phyloP scores from a whole-genome alignment of 1,140 invertebrate species.

The Atta colombica region DNA sequence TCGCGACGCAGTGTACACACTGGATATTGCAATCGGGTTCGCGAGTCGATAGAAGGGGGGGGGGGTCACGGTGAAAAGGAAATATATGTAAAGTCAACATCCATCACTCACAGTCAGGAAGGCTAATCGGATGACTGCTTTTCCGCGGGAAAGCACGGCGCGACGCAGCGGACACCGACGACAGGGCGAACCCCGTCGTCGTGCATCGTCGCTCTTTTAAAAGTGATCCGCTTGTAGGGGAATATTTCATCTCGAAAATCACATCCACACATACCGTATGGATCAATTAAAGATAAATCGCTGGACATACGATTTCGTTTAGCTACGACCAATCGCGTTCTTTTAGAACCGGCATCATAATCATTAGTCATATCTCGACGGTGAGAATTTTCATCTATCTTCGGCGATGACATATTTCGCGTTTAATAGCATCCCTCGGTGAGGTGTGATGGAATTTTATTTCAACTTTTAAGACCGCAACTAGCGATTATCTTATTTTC shows the following conservation, averaged over 20 bases:
- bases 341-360: neutral
- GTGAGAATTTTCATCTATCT: constrained; percentile 41
- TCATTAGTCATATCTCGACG: constrained; percentile 23
- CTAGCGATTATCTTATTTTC: neutral
- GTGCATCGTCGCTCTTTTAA: constrained; percentile 12
- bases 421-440: constrained; percentile 17
- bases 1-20: constrained; percentile 73
- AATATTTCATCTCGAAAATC: constrained; percentile 55
- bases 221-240: constrained; percentile 7
- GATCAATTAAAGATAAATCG: constrained; percentile 53
- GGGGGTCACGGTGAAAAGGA: constrained; percentile 68
- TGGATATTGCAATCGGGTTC: constrained; percentile 76
- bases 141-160: constrained; percentile 63
- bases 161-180: neutral
- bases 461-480: constrained; percentile 35
- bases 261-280: neutral
- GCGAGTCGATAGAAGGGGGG: constrained; percentile 73
- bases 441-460: constrained; percentile 29
- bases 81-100: constrained; percentile 79
- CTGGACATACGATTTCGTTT: constrained; percentile 18
- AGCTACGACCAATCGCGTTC: neutral
- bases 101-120: constrained; percentile 77
- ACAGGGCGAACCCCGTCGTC: neutral
- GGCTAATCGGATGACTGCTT: constrained; percentile 76
- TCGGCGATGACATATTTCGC: neutral